These are phyloP conservation scores for Drosophila fungiperda DNA, from an alignment of 2,888 invertebrate species.

Conservation along the genomic window DNA sequence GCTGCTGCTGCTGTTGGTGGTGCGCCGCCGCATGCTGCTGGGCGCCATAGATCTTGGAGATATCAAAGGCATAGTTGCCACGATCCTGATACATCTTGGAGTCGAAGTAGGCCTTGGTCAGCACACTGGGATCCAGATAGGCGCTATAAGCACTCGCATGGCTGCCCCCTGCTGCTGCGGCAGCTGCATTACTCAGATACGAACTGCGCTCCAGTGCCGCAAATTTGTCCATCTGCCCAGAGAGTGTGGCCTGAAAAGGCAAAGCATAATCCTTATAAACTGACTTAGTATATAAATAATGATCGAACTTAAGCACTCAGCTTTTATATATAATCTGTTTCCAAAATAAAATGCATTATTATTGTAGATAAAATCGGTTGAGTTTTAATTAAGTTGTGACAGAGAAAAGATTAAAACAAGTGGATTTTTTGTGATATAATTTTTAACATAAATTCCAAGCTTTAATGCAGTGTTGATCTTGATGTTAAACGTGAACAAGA, in stretches of 20 bases:
- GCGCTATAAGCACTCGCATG: slow-evolving; percentile 85
- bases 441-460: neutral
- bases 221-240: slow-evolving; percentile 85
- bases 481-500: neutral
- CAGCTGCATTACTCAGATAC: slow-evolving; percentile 84
- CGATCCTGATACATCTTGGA: slow-evolving; percentile 86
- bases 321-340: neutral
- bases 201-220: slow-evolving; percentile 85
- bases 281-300: slow-evolving; percentile 5
- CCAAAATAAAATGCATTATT: neutral
- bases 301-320: neutral
- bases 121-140: slow-evolving; percentile 85
- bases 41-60: slow-evolving; percentile 85
- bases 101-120: slow-evolving; percentile 85
- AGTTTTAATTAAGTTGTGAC: neutral
- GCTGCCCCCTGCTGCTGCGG: slow-evolving; percentile 83
- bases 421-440: neutral
- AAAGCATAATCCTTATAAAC: slow-evolving; percentile 10
- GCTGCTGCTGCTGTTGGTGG: slow-evolving; percentile 83
- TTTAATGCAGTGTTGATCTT: neutral
- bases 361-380: neutral
- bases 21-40: slow-evolving; percentile 84
- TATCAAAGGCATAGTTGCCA: slow-evolving; percentile 85
- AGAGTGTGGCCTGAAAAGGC: slow-evolving; percentile 76
- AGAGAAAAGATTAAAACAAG: neutral